phyloP scores from a whole-genome alignment of 2,113 vertebrate species.

The Uria aalge region DNA sequence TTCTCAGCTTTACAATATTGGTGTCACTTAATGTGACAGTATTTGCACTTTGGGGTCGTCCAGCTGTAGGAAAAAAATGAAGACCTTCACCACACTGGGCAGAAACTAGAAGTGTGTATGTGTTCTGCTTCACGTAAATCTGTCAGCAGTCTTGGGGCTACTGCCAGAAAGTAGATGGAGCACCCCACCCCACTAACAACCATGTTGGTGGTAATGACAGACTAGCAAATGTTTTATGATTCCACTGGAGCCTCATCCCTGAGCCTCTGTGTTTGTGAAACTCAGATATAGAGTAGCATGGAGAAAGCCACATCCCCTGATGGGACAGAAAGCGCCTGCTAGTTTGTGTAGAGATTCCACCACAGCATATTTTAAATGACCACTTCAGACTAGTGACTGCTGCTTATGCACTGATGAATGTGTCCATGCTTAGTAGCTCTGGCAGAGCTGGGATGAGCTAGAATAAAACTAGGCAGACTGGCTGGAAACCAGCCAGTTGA shows the following conservation, averaged over 20 bases:
- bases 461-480: not conserved
- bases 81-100: not conserved
- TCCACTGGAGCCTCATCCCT: not conserved
- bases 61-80: not conserved
- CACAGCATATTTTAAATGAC: not conserved
- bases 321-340: not conserved
- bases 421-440: not conserved
- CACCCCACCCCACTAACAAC: conserved; percentile 51
- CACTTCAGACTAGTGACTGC: not conserved
- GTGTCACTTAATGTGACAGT: not conserved
- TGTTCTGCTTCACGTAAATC: not conserved
- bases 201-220: conserved; percentile 30
- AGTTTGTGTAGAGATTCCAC: not conserved
- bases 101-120: not conserved
- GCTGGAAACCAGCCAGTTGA: not conserved
- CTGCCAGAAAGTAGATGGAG: not conserved
- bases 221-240: conserved; percentile 20
- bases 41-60: not conserved
- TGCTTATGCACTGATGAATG: not conserved
- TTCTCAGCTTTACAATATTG: not conserved
- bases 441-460: not conserved
- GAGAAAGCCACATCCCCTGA: not conserved
- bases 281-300: not conserved
- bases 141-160: not conserved
- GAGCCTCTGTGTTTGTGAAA: not conserved